Percentiles rank a stretch among this genome's conserved stretches.
phyloP scores from a whole-genome alignment of 2,113 vertebrate species.

The Labeo catla region DNA sequence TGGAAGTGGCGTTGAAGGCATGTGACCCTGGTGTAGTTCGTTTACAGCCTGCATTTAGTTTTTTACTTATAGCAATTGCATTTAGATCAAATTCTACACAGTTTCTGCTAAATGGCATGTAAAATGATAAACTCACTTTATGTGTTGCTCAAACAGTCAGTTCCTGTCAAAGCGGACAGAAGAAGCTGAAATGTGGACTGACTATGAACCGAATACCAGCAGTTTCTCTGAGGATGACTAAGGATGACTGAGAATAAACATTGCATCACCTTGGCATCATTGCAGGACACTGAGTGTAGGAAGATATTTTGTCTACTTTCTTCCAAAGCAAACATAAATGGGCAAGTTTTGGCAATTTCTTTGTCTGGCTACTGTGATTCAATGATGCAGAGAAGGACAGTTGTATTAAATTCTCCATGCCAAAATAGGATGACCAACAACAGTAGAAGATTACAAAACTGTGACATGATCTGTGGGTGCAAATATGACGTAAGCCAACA shows the following conservation, averaged over 20 bases:
- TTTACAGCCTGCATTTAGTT: no score
- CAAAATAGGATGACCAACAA: not conserved
- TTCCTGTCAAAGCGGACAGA: not conserved
- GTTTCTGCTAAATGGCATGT: not conserved
- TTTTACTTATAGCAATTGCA: no score
- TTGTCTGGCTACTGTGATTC: constrained; percentile 41
- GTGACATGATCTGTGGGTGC: not conserved
- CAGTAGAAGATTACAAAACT: not conserved
- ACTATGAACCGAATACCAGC: not conserved
- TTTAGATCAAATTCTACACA: no score
- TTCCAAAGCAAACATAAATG: constrained; percentile 67
- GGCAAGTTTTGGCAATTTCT: constrained; percentile 53
- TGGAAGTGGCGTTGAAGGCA: no score
- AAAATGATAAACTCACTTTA: not conserved
- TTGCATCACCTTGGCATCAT: constrained; percentile 31
- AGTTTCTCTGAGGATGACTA: not conserved
- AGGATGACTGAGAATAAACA: not conserved
- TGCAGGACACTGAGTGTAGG: constrained; percentile 62
- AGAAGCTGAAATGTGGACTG: not conserved
- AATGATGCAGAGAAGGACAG: constrained; percentile 10
- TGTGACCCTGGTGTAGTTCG: no score
- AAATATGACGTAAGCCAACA: not conserved
- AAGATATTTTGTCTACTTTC: constrained; percentile 31
- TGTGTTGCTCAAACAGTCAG: not conserved
- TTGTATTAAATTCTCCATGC: constrained; percentile 10